Evolutionary conservation across 2,797 vertebrate species (phyloP), one percentile per base, ranked within the genome.

Genomic region (Fistularia commersonii): DNA sequence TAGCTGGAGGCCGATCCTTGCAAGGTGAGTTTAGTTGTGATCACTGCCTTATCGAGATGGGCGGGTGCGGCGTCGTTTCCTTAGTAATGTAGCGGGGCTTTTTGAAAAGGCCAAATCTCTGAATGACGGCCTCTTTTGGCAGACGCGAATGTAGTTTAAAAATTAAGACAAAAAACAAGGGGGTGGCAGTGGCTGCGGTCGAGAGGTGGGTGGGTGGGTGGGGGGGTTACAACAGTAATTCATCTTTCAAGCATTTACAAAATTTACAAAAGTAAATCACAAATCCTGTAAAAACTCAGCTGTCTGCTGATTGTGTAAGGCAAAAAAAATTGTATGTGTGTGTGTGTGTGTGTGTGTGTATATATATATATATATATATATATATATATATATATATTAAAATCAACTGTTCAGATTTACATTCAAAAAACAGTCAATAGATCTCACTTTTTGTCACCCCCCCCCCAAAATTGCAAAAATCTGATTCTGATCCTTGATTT

Each of bases 251-350:
- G 74, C 81, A 88, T 90, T 87, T 90, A 89, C 89, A 90, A 89
- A 89, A 84, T 89, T 61, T 90, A 91, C 87, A 90, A 87, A 84
- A 76, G 65, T 80, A 84, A 88, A 83, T 83, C 72, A 77, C 69
- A 84, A 74, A 79, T 82, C 79, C 77, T 79, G 74, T 89, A 88
- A 89, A 90, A 90, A 82, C 48, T 76, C 84, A 84, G 78, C 83
- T 47, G 45, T 71, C 50, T 5, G 77, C 83, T 80, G 83, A 89
- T 69, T 57, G 79, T 76, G 69, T 88, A 90, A 90, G 86, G 87
- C 82, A 78, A 83, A 85, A 69, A 82, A 82, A 81, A 48, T 32
- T 23, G 32, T 23, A 4, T 23, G 23, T 23, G 23, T 23, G 23
- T 23, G 4, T 23, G 4, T 23, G 4, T 23, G 4, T 23, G 4